Base-by-base conservation (phyloP, 2,888 invertebrate genomes). In the Rhagonycha lutea region DNA sequence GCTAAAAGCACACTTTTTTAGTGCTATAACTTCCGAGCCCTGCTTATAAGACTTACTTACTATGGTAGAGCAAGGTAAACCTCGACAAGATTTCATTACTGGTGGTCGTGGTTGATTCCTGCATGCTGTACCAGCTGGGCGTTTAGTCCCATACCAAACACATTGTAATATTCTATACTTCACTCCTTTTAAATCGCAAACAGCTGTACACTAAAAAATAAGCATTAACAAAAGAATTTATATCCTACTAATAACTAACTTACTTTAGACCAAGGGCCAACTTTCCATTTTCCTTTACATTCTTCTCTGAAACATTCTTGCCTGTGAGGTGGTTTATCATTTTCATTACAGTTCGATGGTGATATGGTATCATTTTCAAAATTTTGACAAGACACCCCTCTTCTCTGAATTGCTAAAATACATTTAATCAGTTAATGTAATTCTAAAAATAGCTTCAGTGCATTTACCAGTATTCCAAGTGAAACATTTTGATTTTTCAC, bases 181-280 rank as follows among this genome's bases (percentile, higher is more conserved):
- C 72, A 95, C 93, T 0, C 98, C 98, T 82, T 92, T 92, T 76
- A 91, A 90, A 62, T 94, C 95, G 86, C 98, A 98, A 0, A 91
- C 89, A 23, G 96, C 96, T 81, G 94, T 92, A 86, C 98, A 98
- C 96, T 97, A 87, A 68, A 88, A 86, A 76, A 80, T 76, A 75
- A 78, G 74, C 29, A 24, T 28, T 8, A 65, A 23, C 10, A 65
- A 68, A 29, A n/a, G n/a, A 60, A 18, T 47, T 11, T 9, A 14
- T 14, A 14, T 18, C 1, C 10, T 18, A 61, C n/a, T 61, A 28
- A 9, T 2, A 7, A 47, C n/a, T 83, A 86, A n/a, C n/a, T 88
- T 88, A 98, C 98, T 92, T 95, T 94, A 61, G 96, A 96, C 98
- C 98, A 98, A 74, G 95, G 92, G 9, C 96, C 96, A 4, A 95